A percentile compares a stretch with the other conserved stretches of the same genome.
Conservation (phyloP, 1,140 invertebrate species). For the Anastrepha ludens region DNA sequence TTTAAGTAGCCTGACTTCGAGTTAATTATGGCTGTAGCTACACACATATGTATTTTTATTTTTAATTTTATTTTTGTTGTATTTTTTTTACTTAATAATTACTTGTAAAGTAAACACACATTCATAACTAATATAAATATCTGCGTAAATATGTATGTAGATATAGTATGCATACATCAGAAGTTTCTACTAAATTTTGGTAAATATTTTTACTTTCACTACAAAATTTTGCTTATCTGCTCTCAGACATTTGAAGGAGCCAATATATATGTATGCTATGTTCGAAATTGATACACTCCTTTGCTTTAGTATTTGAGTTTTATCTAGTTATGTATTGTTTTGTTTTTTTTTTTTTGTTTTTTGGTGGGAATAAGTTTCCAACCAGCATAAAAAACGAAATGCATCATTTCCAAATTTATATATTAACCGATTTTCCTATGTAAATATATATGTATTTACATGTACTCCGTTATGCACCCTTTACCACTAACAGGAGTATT, state of each 20-base stretch:
- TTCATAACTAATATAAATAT: background rate
- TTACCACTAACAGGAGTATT: too few species aligned
- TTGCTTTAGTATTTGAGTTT: too few species aligned
- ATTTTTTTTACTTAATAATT: background rate
- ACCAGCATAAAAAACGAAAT: too few species aligned
- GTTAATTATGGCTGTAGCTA: background rate
- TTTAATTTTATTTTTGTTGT: background rate
- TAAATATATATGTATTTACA: too few species aligned
- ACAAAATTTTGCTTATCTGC: background rate
- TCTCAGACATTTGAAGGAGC: background rate
- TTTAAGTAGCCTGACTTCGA: background rate
- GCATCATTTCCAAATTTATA: too few species aligned
- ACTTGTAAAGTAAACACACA: constrained; percentile 13
- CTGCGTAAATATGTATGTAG: background rate
- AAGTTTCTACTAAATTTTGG: background rate
- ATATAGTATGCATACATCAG: background rate
- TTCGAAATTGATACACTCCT: too few species aligned
- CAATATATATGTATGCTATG: background rate
- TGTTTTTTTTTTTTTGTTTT: background rate
- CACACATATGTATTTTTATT: background rate
- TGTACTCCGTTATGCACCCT: too few species aligned
- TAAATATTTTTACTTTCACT: background rate
- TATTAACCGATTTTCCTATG: too few species aligned
- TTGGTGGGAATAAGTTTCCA: background rate
- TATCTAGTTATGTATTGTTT: background rate